Conservation (phyloP, 2,797 vertebrate species). For the Chelmon rostratus region DNA sequence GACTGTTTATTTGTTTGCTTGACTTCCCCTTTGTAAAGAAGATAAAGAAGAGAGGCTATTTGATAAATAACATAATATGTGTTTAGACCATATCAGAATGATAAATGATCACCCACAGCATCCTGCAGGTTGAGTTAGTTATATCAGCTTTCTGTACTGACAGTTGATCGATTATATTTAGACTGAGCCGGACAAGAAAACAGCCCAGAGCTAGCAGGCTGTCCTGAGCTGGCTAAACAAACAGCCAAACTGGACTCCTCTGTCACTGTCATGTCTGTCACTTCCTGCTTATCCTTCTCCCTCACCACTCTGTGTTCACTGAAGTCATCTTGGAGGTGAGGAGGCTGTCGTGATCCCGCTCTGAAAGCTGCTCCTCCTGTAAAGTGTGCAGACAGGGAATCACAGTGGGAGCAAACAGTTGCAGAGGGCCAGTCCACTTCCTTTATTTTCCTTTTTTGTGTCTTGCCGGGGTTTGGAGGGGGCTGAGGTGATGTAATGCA, state of each 20-base stretch:
- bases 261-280: not conserved
- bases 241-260: not conserved
- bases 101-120: not conserved
- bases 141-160: not conserved
- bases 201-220: not conserved
- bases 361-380: not conserved
- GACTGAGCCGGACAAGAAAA: conserved; percentile 3
- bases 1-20: not conserved
- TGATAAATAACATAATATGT: not conserved
- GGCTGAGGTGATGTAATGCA: conserved; percentile 42
- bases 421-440: conserved; percentile 9
- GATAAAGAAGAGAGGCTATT: not conserved
- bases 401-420: conserved; percentile 7
- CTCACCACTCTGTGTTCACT: conserved; percentile 10
- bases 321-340: conserved; percentile 5
- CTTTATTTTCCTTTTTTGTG: conserved; percentile 26
- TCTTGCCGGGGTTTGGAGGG: conserved; percentile 8
- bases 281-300: conserved; percentile 1
- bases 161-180: conserved; percentile 16
- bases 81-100: not conserved
- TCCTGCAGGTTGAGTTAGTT: not conserved
- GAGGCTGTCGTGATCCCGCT: not conserved
- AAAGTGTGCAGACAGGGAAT: not conserved
- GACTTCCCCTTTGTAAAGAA: not conserved
- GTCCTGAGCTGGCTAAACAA: not conserved